Percentiles rank a stretch among this genome's conserved stretches.
Conservation (phyloP, 2,113 vertebrate species). For the Leptosomus discolor region DNA sequence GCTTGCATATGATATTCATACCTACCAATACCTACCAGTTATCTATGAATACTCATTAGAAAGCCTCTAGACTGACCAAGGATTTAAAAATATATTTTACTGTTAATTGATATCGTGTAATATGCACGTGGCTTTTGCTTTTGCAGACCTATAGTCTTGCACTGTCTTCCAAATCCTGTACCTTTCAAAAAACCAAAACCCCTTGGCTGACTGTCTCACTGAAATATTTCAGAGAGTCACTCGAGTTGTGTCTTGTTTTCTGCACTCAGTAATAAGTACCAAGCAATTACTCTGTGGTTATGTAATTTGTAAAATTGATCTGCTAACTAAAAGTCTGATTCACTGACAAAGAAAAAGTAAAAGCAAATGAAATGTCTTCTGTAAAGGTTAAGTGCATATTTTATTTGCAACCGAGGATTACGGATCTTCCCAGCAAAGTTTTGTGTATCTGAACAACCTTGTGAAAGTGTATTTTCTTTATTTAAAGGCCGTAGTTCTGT, state of each 20-base stretch:
- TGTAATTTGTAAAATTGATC: conserved; percentile 56
- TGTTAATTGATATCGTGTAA: not conserved
- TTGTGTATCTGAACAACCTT: not conserved
- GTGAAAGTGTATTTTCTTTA: not conserved
- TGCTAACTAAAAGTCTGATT: conserved; percentile 33
- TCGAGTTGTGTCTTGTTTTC: not conserved
- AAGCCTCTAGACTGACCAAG: not conserved
- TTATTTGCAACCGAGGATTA: conserved; percentile 45
- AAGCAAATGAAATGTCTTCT: conserved; percentile 30
- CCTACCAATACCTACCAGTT: not conserved
- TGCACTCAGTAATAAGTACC: not conserved
- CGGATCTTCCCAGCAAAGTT: not conserved
- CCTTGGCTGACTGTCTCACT: not conserved
- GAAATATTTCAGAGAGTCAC: not conserved
- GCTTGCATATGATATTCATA: not conserved
- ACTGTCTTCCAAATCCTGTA: not conserved
- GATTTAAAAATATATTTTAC: not conserved
- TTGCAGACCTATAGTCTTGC: not conserved
- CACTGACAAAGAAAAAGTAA: conserved; percentile 48
- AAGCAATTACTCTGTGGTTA: conserved; percentile 15
- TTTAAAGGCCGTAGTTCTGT: not conserved
- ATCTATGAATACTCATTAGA: not conserved
- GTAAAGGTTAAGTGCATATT: conserved; percentile 56
- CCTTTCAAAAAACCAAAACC: not conserved
- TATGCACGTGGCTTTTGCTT: not conserved